Evolutionary conservation across 2,888 invertebrate species (phyloP).

Genomic region (Cordilura impudica): DNA sequence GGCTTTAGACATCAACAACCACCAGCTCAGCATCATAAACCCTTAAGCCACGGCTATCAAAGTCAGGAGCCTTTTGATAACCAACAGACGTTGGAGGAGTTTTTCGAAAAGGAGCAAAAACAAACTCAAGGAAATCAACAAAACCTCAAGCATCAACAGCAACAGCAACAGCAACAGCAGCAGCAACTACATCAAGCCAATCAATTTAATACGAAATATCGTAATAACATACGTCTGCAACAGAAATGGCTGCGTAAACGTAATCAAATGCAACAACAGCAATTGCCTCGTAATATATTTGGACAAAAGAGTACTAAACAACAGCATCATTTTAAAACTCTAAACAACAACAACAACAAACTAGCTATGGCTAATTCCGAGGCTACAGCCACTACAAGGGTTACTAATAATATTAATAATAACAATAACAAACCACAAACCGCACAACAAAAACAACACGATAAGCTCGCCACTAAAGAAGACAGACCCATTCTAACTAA

Average conservation of each 20-base stretch:
- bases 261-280: constrained; percentile 68
- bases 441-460: constrained; percentile 51
- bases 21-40: constrained; percentile 2
- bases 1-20: constrained; percentile 27
- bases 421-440: constrained; percentile 8
- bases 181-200: constrained; percentile 23
- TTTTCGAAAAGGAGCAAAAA: constrained; percentile 70
- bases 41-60: constrained; percentile 66
- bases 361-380: constrained; percentile 71
- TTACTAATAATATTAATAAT: too few species aligned
- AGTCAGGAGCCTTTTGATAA: constrained; percentile 70
- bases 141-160: constrained; percentile 41
- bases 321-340: constrained; percentile 68
- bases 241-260: constrained; percentile 75
- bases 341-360: constrained; percentile 63
- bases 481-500: constrained; percentile 11
- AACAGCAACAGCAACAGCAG: constrained; percentile 59
- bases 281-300: constrained; percentile 71
- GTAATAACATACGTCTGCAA: constrained; percentile 71
- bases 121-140: constrained; percentile 35
- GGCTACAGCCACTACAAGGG: constrained; percentile 69
- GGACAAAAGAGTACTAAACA: constrained; percentile 61
- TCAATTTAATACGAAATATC: constrained; percentile 50
- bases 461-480: constrained; percentile 36
- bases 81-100: constrained; percentile 70